Conservation (phyloP, 2,888 invertebrate genomes). For the Anaspis maculata region DNA sequence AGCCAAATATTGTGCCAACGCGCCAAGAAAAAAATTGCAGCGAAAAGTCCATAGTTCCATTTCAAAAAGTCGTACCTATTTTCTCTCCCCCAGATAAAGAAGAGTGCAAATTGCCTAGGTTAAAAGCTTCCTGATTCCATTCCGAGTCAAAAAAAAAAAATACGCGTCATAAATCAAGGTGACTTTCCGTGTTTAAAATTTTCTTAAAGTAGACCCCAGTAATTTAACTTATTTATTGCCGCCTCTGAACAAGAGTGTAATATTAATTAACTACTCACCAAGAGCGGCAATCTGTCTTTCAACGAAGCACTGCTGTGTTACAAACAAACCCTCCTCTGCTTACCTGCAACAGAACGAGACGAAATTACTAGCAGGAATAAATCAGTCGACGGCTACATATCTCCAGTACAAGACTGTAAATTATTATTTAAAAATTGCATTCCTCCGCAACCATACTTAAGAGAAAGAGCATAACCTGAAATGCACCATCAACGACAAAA, state of each 20-base stretch:
- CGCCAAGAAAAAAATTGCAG: too few relatives aligned
- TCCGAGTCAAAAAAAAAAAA: too few relatives aligned
- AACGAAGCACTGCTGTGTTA: slow-evolving; percentile 12
- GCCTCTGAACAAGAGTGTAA: slow-evolving; percentile 33
- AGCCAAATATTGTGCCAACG: too few relatives aligned
- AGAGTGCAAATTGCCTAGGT: too few relatives aligned
- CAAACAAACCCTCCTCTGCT: slow-evolving; percentile 19
- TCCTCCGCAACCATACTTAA: not conserved
- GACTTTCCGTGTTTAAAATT: too few relatives aligned
- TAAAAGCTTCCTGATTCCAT: too few relatives aligned
- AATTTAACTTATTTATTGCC: slow-evolving; percentile 37
- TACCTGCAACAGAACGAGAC: slow-evolving; percentile 33
- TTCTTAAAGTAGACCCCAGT: too few relatives aligned
- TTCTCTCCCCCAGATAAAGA: too few relatives aligned
- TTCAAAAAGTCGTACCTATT: too few relatives aligned
- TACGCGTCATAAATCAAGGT: too few relatives aligned
- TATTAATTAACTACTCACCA: slow-evolving; percentile 39
- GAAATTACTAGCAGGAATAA: slow-evolving; percentile 20
- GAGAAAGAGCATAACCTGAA: slow-evolving; percentile 2
- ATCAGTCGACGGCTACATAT: slow-evolving; percentile 16
- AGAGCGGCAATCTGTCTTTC: slow-evolving; percentile 32
- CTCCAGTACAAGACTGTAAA: slow-evolving; percentile 6
- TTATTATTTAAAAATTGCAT: slow-evolving; percentile 9
- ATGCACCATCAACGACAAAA: too few relatives aligned
- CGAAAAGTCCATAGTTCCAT: too few relatives aligned